phyloP scores from a whole-genome alignment of 2,797 vertebrate species.

The Mionectes olivaceus region DNA sequence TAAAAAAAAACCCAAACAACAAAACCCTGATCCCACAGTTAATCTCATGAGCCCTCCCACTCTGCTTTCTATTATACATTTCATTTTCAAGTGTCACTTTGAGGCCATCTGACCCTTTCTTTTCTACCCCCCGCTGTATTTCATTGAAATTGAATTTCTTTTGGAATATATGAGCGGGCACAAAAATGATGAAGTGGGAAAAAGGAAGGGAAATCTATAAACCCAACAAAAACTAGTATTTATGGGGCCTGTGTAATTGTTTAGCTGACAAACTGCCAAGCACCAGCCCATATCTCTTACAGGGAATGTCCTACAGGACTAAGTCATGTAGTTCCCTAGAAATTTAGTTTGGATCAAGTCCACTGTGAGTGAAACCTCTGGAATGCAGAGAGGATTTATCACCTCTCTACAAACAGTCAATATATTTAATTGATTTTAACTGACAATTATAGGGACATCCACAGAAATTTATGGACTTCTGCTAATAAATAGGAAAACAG shows the following conservation, averaged over 20 bases:
- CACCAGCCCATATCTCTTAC: neutral
- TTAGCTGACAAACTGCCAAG: slow-evolving; percentile 30
- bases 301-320: slow-evolving; percentile 10
- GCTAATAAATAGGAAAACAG: neutral
- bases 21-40: neutral
- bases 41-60: neutral
- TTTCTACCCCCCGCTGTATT: neutral
- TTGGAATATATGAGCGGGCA: neutral
- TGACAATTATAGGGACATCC: neutral
- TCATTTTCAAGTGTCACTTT: neutral
- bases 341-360: neutral
- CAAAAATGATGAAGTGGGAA: neutral
- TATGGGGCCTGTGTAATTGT: slow-evolving; percentile 2
- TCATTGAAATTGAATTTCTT: slow-evolving; percentile 53
- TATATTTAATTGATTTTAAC: slow-evolving; percentile 5
- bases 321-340: neutral
- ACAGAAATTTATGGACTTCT: neutral
- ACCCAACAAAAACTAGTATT: slow-evolving; percentile 11
- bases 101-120: slow-evolving; percentile 3
- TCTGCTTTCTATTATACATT: neutral
- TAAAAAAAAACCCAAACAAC: neutral
- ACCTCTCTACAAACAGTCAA: neutral
- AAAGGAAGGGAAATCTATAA: slow-evolving; percentile 19
- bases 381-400: slow-evolving; percentile 32
- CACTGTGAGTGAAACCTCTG: neutral